Evolutionary conservation across 2,888 invertebrate genomes (phyloP).

Genomic region (Drosophila lutescens): DNA sequence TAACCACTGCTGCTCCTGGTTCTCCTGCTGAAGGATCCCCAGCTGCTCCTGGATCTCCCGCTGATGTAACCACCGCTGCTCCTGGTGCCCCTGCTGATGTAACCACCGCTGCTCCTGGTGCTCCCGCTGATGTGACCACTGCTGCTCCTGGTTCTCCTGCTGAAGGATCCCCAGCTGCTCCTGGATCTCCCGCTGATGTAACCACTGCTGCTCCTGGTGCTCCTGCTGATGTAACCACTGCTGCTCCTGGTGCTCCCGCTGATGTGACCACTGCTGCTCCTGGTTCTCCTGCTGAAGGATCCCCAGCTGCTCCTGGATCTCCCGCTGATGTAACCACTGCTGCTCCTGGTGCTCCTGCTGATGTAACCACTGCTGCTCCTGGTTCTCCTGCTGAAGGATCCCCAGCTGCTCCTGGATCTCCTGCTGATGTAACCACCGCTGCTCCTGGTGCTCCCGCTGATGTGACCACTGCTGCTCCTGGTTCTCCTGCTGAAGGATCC

Average conservation of each 20-base stretch:
- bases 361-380: conserved; percentile 20
- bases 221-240: conserved; percentile 16
- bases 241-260: conserved; percentile 25
- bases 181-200: neutral
- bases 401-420: conserved; percentile 38
- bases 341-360: conserved; percentile 25
- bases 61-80: conserved; percentile 15
- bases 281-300: conserved; percentile 27
- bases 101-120: conserved; percentile 19
- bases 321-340: conserved; percentile 17
- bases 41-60: conserved; percentile 18
- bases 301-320: conserved; percentile 29
- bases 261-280: conserved; percentile 36
- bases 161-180: neutral
- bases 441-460: neutral
- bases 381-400: conserved; percentile 25
- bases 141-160: conserved; percentile 13
- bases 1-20: conserved; percentile 25
- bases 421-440: conserved; percentile 31
- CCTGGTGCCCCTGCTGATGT: conserved; percentile 11
- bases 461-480: too few species aligned
- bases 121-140: conserved; percentile 25
- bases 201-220: neutral
- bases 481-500: too few species aligned
- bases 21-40: conserved; percentile 16